These are phyloP conservation scores for Diarsia mendica DNA, from an alignment of 2,888 invertebrate species.

Conservation along the genomic window DNA sequence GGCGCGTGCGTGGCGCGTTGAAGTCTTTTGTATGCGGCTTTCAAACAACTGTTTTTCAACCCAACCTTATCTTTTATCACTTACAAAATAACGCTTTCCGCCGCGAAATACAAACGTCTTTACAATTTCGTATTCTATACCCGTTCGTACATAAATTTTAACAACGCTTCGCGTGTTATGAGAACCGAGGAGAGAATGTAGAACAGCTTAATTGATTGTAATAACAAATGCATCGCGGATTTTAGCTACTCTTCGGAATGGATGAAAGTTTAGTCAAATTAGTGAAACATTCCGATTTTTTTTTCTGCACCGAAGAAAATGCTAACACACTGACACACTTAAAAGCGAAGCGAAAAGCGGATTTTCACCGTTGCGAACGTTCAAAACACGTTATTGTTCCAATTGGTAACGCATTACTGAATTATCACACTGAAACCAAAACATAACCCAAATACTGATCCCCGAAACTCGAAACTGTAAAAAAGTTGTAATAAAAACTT, in stretches of 20 bases:
- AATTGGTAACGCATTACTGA: constrained; percentile 77
- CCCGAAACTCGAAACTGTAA: constrained; percentile 22
- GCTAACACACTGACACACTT: constrained; percentile 79
- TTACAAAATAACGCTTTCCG: constrained; percentile 59
- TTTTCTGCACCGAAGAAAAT: constrained; percentile 60
- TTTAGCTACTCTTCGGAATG: constrained; percentile 47
- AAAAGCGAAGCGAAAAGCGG: constrained; percentile 70
- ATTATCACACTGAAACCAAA: constrained; percentile 79
- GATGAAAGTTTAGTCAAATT: constrained; percentile 59
- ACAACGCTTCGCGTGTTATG: constrained; percentile 49
- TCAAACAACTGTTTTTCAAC: constrained; percentile 69
- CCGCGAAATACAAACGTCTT: constrained; percentile 52
- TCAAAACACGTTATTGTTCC: constrained; percentile 76
- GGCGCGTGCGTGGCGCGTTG: constrained; percentile 79
- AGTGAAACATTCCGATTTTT: constrained; percentile 42
- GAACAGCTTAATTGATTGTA: constrained; percentile 63
- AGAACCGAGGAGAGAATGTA: constrained; percentile 52
- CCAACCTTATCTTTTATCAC: constrained; percentile 71
- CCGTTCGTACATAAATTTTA: constrained; percentile 43
- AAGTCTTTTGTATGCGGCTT: constrained; percentile 84
- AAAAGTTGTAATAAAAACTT: constrained; percentile 54
- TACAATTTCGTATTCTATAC: constrained; percentile 27
- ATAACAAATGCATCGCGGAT: constrained; percentile 50
- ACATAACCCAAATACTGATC: constrained; percentile 77
- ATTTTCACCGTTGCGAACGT: constrained; percentile 78